Evolutionary conservation across 2,797 vertebrate genomes (phyloP).

Genomic region (Crax fasciolata): DNA sequence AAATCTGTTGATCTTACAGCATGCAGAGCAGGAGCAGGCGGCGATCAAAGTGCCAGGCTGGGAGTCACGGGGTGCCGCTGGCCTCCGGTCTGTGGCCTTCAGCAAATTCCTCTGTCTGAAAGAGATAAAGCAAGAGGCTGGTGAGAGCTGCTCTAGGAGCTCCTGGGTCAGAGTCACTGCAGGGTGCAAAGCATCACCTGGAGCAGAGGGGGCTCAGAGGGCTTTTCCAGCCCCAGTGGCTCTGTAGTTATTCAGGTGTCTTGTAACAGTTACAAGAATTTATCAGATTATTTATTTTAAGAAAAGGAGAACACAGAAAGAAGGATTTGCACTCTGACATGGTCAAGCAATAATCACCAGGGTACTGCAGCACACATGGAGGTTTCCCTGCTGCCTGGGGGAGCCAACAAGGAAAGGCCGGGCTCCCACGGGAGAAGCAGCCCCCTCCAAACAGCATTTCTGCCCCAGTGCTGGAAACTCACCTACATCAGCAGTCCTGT

Average conservation of each 20-base stretch:
- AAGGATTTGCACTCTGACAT: neutral
- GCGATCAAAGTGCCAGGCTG: neutral
- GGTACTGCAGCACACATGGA: rapidly evolving
- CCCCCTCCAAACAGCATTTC: neutral
- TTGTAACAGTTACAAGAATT: neutral
- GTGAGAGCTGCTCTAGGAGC: neutral
- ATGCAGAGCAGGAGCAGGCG: slow-evolving; percentile 1
- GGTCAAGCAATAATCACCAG: neutral
- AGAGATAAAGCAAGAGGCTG: neutral
- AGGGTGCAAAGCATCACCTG: neutral
- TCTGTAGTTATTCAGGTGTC: neutral
- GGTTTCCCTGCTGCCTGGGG: neutral
- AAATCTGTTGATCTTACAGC: neutral
- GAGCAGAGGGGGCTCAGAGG: neutral
- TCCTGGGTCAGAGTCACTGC: neutral
- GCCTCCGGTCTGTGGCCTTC: slow-evolving; percentile 37
- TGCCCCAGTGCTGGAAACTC: slow-evolving; percentile 13
- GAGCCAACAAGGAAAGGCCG: neutral
- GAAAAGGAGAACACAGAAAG: neutral
- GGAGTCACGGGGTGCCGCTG: slow-evolving; percentile 21
- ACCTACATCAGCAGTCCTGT: slow-evolving; percentile 54
- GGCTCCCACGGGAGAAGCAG: neutral
- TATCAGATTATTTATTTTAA: neutral
- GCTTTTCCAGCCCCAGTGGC: neutral
- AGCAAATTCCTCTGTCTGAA: slow-evolving; percentile 41